These are phyloP conservation scores for Busarellus nigricollis DNA, from an alignment of 2,797 vertebrate genomes.

Conservation along the genomic window DNA sequence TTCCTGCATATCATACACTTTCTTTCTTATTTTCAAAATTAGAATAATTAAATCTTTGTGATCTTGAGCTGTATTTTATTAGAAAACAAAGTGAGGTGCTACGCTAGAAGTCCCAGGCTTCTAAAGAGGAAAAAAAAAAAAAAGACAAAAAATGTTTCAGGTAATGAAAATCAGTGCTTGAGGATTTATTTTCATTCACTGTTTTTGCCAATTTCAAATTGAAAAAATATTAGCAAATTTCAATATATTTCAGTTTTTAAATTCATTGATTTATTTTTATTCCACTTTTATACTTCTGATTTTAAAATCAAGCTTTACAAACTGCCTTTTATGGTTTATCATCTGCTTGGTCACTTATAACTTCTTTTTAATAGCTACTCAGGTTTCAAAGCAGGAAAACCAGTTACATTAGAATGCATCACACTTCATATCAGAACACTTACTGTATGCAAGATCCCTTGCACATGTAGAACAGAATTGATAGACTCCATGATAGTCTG, in stretches of 20 bases:
- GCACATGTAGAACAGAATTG: neutral
- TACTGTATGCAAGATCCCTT: neutral
- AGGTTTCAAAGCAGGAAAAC: neutral
- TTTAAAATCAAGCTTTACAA: neutral
- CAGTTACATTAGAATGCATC: neutral
- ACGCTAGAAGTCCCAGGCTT: neutral
- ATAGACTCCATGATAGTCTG: neutral
- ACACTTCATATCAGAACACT: neutral
- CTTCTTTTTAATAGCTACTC: neutral
- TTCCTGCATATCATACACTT: neutral
- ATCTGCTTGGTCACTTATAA: neutral
- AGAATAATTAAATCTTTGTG: neutral
- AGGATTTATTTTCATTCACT: neutral
- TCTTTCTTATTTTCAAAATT: neutral
- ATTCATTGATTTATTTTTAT: neutral
- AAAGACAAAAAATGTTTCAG: neutral
- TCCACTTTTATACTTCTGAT: neutral
- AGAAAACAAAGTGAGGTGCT: neutral
- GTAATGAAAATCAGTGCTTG: neutral
- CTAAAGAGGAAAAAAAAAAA: neutral
- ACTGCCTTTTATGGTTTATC: neutral
- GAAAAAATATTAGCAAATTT: neutral
- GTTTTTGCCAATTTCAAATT: neutral
- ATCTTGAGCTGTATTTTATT: neutral
- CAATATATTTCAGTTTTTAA: neutral